Evolutionary conservation across 53 echinoderm and acorn worm genomes (phyloP).

Genomic region (Hippasteria phrygiana): DNA sequence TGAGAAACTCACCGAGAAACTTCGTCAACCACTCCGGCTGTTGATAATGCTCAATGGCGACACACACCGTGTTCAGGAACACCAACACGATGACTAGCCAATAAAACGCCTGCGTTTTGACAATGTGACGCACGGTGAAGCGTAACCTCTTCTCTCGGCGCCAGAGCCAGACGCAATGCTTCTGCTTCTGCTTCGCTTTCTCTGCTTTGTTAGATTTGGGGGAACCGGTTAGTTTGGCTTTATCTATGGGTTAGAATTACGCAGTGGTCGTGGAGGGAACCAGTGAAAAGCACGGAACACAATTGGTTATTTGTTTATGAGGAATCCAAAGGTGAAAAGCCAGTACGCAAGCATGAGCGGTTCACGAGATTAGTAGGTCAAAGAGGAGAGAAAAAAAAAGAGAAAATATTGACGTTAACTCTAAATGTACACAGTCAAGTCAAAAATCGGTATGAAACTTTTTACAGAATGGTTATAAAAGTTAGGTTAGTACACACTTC

Average conservation of each 20-base stretch:
- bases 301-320: slow-evolving; percentile 35
- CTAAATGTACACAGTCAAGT: not conserved
- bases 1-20: slow-evolving; percentile 87
- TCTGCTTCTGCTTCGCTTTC: slow-evolving; percentile 89
- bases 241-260: slow-evolving; percentile 59
- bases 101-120: slow-evolving; percentile 97
- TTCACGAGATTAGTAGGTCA: slow-evolving; percentile 17
- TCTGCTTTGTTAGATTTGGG: slow-evolving; percentile 79
- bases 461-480: not conserved
- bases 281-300: slow-evolving; percentile 32
- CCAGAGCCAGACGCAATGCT: slow-evolving; percentile 81
- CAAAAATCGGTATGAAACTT: not conserved
- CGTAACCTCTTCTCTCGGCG: slow-evolving; percentile 94
- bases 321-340: slow-evolving; percentile 45
- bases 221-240: slow-evolving; percentile 72
- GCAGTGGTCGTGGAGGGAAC: slow-evolving; percentile 40
- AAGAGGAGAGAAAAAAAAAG: slow-evolving; percentile 12
- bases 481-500: slow-evolving; percentile 22
- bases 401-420: slow-evolving; percentile 24
- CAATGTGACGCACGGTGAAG: slow-evolving; percentile 87
- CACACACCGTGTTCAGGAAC: slow-evolving; percentile 97
- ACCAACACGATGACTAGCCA: slow-evolving; percentile 98
- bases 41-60: slow-evolving; percentile 94
- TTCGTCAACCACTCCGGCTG: slow-evolving; percentile 82
- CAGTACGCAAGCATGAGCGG: slow-evolving; percentile 53